Percentiles rank a stretch among this genome's conserved stretches.
Conservation (phyloP, 2,888 invertebrate species). For the Thecocarcelia acutangulata region DNA sequence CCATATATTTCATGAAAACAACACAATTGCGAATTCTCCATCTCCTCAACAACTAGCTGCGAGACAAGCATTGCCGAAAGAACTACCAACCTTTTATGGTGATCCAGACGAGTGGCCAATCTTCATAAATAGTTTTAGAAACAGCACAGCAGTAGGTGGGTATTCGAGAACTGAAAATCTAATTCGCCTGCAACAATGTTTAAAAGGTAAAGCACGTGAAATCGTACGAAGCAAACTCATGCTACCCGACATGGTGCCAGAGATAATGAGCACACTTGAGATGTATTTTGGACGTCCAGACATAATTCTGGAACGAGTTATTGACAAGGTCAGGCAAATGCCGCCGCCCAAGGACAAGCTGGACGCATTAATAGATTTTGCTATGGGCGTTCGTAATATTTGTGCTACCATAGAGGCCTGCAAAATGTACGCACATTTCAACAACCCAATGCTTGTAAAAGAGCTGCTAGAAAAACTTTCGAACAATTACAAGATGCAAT, state of each 20-base stretch:
- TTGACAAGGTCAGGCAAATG: conserved; percentile 41
- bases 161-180: conserved; percentile 54
- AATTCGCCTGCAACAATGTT: conserved; percentile 43
- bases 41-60: conserved; percentile 43
- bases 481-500: conserved; percentile 42
- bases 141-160: conserved; percentile 42
- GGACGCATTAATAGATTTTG: conserved; percentile 52
- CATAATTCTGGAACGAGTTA: conserved; percentile 40
- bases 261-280: conserved; percentile 48
- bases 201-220: conserved; percentile 55
- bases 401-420: conserved; percentile 49
- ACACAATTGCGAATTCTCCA: not conserved
- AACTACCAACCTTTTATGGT: conserved; percentile 47
- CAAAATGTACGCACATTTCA: conserved; percentile 26
- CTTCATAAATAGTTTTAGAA: conserved; percentile 55
- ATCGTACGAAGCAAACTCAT: conserved; percentile 45
- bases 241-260: conserved; percentile 46
- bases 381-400: conserved; percentile 42
- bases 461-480: conserved; percentile 52
- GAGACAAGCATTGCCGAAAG: conserved; percentile 43
- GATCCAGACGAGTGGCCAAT: conserved; percentile 58
- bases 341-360: conserved; percentile 39
- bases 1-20: too few species aligned
- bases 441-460: conserved; percentile 42
- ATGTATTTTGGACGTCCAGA: conserved; percentile 59